Evolutionary conservation across 37 sponge, comb jelly and placozoan genomes (phyloP), one percentile per base, ranked within the genome.

Genomic region (Eunapius fragilis): DNA sequence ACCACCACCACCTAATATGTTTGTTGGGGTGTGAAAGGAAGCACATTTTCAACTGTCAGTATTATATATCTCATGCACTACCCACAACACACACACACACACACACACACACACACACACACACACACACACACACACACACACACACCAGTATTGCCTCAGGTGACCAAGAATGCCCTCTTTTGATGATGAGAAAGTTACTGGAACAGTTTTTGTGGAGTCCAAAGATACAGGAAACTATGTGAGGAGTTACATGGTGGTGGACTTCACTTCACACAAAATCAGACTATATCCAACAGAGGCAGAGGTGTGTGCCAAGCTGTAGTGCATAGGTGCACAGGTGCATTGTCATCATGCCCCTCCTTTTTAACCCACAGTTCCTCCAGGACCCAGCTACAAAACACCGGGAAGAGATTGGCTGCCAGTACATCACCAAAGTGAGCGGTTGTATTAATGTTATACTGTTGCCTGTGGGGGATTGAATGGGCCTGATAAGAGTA

Each of bases 351-450:
- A 36, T 0, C 24, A 33, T 3, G 6, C 27, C 28, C 25, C 14
- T 84, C 34, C 37, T 0, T 49, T 25, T 48, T 25, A 30, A 25
- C 3, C 22, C 33, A 31, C 25, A 80, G 81, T 26, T 45, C n/a
- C 26, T 26, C 24, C 11, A 33, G 31, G 85, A 87, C 45, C 76
- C n/a, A 30, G 72, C n/a, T n/a, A n/a, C 30, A 84, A 26, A 32
- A 27, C 26, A 9, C 71, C 87, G 24, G 25, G 71, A 24, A 23
- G 88, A 91, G 67, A 84, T 91, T 23, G 87, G 87, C 67, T 91
- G 88, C 49, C 84, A 87, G 45, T 91, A 87, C 67, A 87, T 91
- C 84, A 91, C 92, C n/a, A 91, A 91, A 81, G 92, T 91, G 70
- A 28, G 80, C 69, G 0, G 7, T 25, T 25, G 68, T 70, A 13